Evolutionary conservation across 1,140 invertebrate species (phyloP), one percentile per base, ranked within the genome.

Genomic region (Capitella teleta): DNA sequence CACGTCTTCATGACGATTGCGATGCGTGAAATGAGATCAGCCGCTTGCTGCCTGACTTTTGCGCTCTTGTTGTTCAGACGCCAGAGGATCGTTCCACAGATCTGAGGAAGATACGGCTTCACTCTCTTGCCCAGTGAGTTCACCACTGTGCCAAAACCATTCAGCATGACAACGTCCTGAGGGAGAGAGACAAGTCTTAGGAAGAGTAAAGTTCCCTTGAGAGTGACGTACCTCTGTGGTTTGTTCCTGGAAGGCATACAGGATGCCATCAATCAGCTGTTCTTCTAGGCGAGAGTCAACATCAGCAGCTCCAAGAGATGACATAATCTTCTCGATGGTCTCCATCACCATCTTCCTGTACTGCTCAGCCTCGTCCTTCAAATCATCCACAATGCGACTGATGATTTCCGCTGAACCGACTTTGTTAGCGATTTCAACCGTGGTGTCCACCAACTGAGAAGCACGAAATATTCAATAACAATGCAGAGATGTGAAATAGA

Each of bases 301-400:
- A 68, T 98, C 95, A 0, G 91, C 88, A 0, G 94, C 93, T 28
- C 96, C 96, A 18, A 98, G 77, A 70, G 96, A 94, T 5, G 86
- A 87, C 80, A 99, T 91, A 50, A 98, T 77, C 71, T 99, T 98
- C 69, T 99, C 96, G 54, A 99, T 98, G 0, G 92, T 98, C 71
- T 99, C 96, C 92, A 99, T 98, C 0, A 99, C 95, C 95, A 99
- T 98, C 77, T 99, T 99, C 53, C 96, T 79, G 70, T 98, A 99
- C 62, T 97, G 91, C 72, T 99, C 96, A 72, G 98, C 97, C 75
- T 98, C 95, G 72, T 99, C 95, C 74, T 99, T 99, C 28, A 99
- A 75, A 74, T 99, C 95, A 63, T 99, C 95, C 0, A 99, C 96
- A 36, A 99, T 91, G 46, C 95, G 79, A 67, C 92, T 92, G 47